Evolutionary conservation across 2,113 vertebrate species (phyloP), one percentile per base, ranked within the genome.

Genomic region (Centrocercus urophasianus): DNA sequence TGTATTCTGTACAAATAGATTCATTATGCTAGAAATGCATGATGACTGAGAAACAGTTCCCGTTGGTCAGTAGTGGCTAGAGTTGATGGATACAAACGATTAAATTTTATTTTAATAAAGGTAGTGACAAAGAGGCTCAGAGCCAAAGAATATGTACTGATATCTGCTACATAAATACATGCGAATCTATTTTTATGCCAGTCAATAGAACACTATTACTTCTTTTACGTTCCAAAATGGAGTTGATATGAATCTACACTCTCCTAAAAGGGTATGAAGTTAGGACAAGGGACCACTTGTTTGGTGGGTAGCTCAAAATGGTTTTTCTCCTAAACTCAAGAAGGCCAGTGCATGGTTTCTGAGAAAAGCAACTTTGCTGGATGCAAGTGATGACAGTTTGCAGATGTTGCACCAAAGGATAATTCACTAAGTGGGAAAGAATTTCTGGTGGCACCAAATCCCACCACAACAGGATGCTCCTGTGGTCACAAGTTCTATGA

Each of bases 41-140:
- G 48, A 86, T 84, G 75, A 70, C 43, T 93, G 81, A 91, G 79
- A 14, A 9, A 60, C 61, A 34, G 67, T 91, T 83, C 83, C 76
- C 71, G 47, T 77, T 94, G 92, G 83, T 93, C 72, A 80, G 5
- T 22, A 61, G 50, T 83, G 69, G 88, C 67, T 86, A 27, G 67
- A 92, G 56, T 3, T 95, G 90, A 93, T 80, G 63, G 93, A 89
- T 89, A 85, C 59, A 95, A 87, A 93, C 93, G 93, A 95, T 87
- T 92, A 82, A 87, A 82, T 89, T 84, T 82, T 86, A 69, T 91
- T 84, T 95, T 95, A 95, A 91, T 95, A 92, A 85, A 64, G 57
- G 32, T 72, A 52, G 81, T 52, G 84, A 85, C 94, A 96, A 95
- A 87, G 63, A 20, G 82, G 50, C 54, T 91, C 74, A 54, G 77